Conservation (phyloP, 2,797 vertebrate species). For the Eulemur rubriventer region DNA sequence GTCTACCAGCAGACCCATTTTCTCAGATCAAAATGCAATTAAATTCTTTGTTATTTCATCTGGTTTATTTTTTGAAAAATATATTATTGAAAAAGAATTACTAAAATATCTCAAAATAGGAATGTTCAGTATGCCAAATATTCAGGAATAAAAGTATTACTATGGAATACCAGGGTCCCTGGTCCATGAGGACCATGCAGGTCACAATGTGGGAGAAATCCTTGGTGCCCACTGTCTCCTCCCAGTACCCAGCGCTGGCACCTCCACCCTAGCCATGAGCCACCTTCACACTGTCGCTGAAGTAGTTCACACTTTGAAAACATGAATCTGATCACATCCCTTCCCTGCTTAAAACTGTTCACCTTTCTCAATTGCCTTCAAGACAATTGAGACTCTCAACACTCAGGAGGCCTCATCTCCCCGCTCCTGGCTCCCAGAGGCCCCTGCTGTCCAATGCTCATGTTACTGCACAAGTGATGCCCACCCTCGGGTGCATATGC, state of each 20-base stretch:
- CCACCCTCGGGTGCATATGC: too few species aligned
- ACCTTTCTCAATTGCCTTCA: not conserved
- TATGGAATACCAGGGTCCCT: not conserved
- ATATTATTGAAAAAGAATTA: not conserved
- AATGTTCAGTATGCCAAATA: not conserved
- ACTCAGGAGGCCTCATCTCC: not conserved
- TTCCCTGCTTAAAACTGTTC: not conserved
- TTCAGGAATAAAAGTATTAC: too few species aligned
- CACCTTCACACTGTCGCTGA: not conserved
- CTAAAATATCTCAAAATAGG: not conserved
- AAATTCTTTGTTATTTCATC: not conserved
- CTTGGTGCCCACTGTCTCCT: not conserved
- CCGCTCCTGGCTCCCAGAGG: not conserved
- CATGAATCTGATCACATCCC: not conserved
- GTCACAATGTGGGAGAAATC: too few species aligned
- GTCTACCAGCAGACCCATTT: not conserved
- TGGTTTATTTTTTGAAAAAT: not conserved
- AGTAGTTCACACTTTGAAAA: not conserved
- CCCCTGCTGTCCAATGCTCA: rapidly evolving
- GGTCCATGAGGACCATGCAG: not conserved
- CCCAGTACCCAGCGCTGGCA: rapidly evolving
- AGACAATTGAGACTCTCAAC: not conserved
- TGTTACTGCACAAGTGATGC: too few species aligned
- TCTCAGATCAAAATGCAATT: not conserved
- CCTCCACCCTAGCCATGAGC: not conserved